Evolutionary conservation across 2,113 vertebrate genomes (phyloP).

Genomic region (Crotalus horridus): DNA sequence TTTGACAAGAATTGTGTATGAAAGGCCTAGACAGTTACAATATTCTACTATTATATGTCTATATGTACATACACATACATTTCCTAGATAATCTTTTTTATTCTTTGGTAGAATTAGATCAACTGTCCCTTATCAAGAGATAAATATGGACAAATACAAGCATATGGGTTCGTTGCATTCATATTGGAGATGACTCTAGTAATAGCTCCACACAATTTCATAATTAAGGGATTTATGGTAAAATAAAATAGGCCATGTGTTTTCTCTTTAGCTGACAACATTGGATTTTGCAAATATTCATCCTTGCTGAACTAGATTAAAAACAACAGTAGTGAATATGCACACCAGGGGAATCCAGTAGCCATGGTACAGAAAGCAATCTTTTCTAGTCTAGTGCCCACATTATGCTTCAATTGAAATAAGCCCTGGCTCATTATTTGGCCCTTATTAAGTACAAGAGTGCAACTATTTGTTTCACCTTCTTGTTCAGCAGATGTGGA

Average conservation of each 20-base stretch:
- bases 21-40: background rate
- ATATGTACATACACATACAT: background rate
- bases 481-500: background rate
- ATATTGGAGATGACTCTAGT: background rate
- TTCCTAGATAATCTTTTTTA: background rate
- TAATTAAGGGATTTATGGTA: background rate
- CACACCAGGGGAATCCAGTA: background rate
- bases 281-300: background rate
- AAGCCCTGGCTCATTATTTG: background rate
- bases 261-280: background rate
- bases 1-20: background rate
- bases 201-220: background rate
- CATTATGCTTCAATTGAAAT: background rate
- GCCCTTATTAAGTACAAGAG: background rate
- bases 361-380: background rate
- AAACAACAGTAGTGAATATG: background rate
- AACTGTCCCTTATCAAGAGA: background rate
- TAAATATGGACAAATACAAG: background rate
- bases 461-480: background rate
- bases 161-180: background rate
- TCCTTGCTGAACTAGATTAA: background rate
- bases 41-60: background rate
- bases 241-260: background rate
- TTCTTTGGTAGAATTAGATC: background rate
- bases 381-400: background rate